Evolutionary conservation across 2,113 vertebrate species (phyloP).

Genomic region (Pitta sordida): DNA sequence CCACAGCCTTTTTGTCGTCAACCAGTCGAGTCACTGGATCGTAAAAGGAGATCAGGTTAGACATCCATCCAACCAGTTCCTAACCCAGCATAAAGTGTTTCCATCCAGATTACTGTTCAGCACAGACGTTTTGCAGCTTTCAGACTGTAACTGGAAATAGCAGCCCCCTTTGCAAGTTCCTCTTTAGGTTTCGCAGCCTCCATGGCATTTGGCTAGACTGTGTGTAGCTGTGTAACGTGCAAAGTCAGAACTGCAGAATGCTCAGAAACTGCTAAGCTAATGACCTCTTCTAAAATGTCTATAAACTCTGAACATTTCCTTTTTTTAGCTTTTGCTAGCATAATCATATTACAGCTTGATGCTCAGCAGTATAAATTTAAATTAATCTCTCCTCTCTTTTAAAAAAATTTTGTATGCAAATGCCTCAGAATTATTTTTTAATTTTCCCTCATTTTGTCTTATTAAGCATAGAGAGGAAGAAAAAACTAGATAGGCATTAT

Average conservation of each 20-base stretch:
- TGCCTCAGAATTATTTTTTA: background rate
- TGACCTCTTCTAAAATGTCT: slow-evolving; percentile 34
- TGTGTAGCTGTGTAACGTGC: background rate
- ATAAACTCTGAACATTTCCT: slow-evolving; percentile 21
- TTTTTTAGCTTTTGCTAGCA: slow-evolving; percentile 49
- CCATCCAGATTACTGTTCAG: background rate
- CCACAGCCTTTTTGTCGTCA: too few relatives aligned
- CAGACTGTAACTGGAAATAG: background rate
- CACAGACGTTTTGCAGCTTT: background rate
- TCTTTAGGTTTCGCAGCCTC: background rate
- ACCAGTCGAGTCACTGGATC: too few relatives aligned
- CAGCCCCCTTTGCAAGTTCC: background rate
- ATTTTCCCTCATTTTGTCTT: background rate
- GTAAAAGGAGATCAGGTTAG: too few relatives aligned
- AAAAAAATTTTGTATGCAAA: background rate
- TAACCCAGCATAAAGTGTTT: too few relatives aligned
- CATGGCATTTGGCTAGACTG: background rate
- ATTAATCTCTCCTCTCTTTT: slow-evolving; percentile 37
- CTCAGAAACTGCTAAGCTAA: background rate
- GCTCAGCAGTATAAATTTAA: slow-evolving; percentile 51
- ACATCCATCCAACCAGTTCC: too few relatives aligned
- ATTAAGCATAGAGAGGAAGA: slow-evolving; percentile 2
- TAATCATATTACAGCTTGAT: slow-evolving; percentile 55
- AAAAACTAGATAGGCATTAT: background rate
- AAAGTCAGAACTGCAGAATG: background rate